Evolutionary conservation across 1,140 invertebrate genomes (phyloP).

Genomic region (Rhopalosiphum maidis): DNA sequence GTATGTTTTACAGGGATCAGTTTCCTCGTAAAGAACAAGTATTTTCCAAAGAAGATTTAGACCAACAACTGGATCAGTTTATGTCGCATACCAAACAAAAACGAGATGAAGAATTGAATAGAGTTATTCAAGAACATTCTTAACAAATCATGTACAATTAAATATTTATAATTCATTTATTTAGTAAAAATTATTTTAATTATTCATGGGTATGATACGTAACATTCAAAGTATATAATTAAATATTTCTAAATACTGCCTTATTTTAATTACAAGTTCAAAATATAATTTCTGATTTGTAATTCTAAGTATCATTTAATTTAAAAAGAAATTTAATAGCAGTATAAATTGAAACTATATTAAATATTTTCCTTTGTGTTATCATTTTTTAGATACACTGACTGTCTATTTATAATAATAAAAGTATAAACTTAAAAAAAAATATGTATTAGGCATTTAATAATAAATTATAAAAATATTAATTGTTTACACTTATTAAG

Average conservation of each 20-base stretch:
- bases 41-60: constrained; percentile 54
- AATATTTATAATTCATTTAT: constrained; percentile 8
- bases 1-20: neutral
- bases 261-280: neutral
- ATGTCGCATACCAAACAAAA: constrained; percentile 55
- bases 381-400: neutral
- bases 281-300: neutral
- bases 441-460: neutral
- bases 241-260: neutral
- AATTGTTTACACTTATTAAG: neutral
- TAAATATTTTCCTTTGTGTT: neutral
- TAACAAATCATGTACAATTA: neutral
- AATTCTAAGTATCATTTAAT: neutral
- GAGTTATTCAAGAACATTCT: constrained; percentile 49
- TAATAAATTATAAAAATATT: neutral
- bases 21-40: constrained; percentile 20
- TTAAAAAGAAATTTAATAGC: neutral
- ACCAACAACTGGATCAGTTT: constrained; percentile 52
- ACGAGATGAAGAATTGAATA: constrained; percentile 49
- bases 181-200: neutral
- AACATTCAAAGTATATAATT: neutral
- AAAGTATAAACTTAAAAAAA: neutral
- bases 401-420: neutral
- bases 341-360: neutral
- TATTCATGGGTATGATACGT: neutral